Base-by-base conservation (phyloP, 2,797 vertebrate genomes). In the Limnodromus scolopaceus region DNA sequence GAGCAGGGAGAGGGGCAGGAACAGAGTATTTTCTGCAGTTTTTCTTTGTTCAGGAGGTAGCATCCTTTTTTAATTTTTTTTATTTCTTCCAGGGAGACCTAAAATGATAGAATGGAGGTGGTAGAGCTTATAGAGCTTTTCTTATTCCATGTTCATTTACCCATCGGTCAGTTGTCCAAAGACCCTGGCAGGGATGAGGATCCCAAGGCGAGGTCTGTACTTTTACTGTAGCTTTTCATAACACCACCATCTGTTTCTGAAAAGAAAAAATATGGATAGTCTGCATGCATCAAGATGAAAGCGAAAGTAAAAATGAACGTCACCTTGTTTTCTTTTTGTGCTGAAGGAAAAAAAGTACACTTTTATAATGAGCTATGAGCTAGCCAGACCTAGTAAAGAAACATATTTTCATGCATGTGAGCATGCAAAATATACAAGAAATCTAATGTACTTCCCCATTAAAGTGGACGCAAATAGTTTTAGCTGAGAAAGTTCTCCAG, bases 201-300 rank as follows among this genome's bases (percentile, higher is more conserved):
- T 82, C 13, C 10, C 34, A 54, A 51, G 46, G 51, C 2, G 4
- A 87, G 74, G 51, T 43, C n/a, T 91, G 39, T 63, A 17, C 4
- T 9, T 60, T 65, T 87, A 60, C 41, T 69, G 28, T 45, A 64
- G 39, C n/a, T 48, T 89, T 92, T 76, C 24, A 10, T 78, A 81
- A 58, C 46, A 49, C 30, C 32, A 39, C 61, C 48, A 20, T 64
- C 85, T 89, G 49, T 75, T 32, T 84, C 49, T 54, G 69, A 65
- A 91, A 87, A 69, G 20, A 64, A 86, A 84, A 69, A 36, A 55
- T 45, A 58, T 18, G 0, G 0, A 5, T 54, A 58, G 11, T 25
- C 53, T 81, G 39, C n/a, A 27, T 72, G 17, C n/a, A 23, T 87
- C 43, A 76, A 58, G 79, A 28, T 68, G 82, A 92, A 95, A 95